phyloP scores from a whole-genome alignment of 1,140 invertebrate genomes.

The Aleiodes sp. region DNA sequence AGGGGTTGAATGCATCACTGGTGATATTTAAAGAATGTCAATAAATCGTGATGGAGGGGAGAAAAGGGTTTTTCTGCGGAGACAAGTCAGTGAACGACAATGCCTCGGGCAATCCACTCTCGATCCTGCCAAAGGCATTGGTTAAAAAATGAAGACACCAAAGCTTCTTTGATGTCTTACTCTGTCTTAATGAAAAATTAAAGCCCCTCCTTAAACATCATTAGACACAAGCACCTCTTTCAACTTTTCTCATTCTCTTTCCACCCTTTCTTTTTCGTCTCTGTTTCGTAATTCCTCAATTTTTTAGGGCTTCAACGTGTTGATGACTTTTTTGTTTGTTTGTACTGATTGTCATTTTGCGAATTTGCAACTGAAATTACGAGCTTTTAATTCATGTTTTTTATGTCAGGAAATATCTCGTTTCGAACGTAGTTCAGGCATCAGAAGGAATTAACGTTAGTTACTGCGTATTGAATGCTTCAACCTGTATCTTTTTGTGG shows the following conservation, averaged over 20 bases:
- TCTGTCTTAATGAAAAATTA: slow-evolving; percentile 66
- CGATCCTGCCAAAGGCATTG: slow-evolving; percentile 47
- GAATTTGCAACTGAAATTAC: no score
- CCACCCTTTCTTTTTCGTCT: slow-evolving; percentile 33
- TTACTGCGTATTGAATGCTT: no score
- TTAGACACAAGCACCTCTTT: slow-evolving; percentile 60
- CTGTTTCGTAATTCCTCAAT: slow-evolving; percentile 28
- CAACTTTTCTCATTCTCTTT: slow-evolving; percentile 37
- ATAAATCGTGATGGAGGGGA: slow-evolving; percentile 48
- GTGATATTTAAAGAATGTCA: slow-evolving; percentile 63
- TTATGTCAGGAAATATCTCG: no score
- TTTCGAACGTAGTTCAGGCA: no score
- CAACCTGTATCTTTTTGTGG: no score
- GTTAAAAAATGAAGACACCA: slow-evolving; percentile 61
- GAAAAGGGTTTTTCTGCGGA: slow-evolving; percentile 45
- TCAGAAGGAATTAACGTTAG: no score
- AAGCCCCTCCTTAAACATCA: slow-evolving; percentile 66
- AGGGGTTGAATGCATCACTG: slow-evolving; percentile 17
- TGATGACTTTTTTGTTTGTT: slow-evolving; percentile 19
- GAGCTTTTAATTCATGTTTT: no score
- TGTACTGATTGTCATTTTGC: background rate
- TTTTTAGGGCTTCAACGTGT: background rate
- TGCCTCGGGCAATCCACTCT: slow-evolving; percentile 29
- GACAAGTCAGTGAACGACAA: slow-evolving; percentile 44
- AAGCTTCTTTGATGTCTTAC: slow-evolving; percentile 61